Base-by-base conservation (phyloP, 2,797 vertebrate species). In the Coilia nasus region DNA sequence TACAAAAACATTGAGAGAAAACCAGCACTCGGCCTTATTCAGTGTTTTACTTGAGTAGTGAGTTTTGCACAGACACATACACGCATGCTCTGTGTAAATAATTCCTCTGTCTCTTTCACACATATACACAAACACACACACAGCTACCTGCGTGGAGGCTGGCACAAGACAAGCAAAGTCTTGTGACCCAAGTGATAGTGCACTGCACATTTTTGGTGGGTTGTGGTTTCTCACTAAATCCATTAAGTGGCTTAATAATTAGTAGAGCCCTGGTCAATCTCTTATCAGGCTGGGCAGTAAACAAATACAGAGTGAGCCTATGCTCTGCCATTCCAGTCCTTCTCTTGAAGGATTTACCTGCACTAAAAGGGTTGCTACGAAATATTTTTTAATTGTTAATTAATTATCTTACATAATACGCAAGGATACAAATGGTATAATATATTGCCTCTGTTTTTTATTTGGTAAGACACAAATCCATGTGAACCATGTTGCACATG, bases 201-300 rank as follows among this genome's bases (percentile, higher is more conserved):
- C 10, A 25, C 25, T 17, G 28, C 6, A 10, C 25, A 15, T 23
- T 2, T 31, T 4, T 11, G 14, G 28, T 71, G 15, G 14, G 14
- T 71, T 31, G 28, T 31, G 25, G 64, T 35, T 15, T 31, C 25
- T 71, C 25, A 71, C 15, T 71, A 28, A 71, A 71, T 67, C 62
- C 11, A 15, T 71, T 31, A 17, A 28, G 64, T 35, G 28, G 64
- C 64, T 71, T 71, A 71, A 71, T 71, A 25, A 71, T 71, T 71
- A 71, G 25, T 54, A 71, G 28, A 35, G 28, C 25, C 25, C 64
- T 71, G 64, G 64, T 71, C 64, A 71, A 71, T 71, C 25, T 71
- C 12, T 71, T 71, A 31, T 35, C 64, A 71, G 64, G 28, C 28
- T 17, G 64, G 25, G 25, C 17, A 71, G 64, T 71, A 71, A 64